phyloP scores from a whole-genome alignment of 2,797 vertebrate genomes.

The Sphenopsis melanotis region DNA sequence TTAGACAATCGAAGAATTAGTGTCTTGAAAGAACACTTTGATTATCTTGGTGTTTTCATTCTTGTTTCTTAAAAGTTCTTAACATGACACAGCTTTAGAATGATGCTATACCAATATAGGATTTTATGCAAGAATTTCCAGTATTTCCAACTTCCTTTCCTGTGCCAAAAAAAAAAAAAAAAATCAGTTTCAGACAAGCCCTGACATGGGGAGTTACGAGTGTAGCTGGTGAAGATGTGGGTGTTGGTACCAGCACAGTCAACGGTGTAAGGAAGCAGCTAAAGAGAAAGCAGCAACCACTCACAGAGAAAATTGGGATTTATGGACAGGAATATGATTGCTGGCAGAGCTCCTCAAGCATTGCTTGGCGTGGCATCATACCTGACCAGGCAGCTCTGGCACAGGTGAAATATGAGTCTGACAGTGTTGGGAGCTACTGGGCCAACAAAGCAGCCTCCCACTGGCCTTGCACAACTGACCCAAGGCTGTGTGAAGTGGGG shows the following conservation, averaged over 20 bases:
- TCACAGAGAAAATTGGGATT: neutral
- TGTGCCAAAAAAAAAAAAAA: neutral
- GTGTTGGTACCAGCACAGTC: neutral
- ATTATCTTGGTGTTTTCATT: neutral
- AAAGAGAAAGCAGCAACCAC: neutral
- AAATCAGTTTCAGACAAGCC: neutral
- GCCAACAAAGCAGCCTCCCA: neutral
- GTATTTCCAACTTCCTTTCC: neutral
- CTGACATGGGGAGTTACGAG: neutral
- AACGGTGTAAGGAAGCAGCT: neutral
- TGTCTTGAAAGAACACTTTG: neutral
- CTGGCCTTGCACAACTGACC: neutral
- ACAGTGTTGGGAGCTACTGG: neutral
- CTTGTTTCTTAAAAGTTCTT: neutral
- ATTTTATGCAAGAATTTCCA: neutral
- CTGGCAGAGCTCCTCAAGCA: neutral
- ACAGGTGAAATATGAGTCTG: neutral
- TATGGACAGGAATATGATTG: neutral
- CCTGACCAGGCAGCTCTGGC: neutral
- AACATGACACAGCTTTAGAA: neutral
- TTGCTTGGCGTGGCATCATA: accelerated
- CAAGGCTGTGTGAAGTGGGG: neutral
- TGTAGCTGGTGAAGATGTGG: neutral
- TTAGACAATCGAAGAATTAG: neutral
- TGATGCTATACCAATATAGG: neutral